Evolutionary conservation across 2,888 invertebrate genomes (phyloP).

Genomic region (Pollenia angustigena): DNA sequence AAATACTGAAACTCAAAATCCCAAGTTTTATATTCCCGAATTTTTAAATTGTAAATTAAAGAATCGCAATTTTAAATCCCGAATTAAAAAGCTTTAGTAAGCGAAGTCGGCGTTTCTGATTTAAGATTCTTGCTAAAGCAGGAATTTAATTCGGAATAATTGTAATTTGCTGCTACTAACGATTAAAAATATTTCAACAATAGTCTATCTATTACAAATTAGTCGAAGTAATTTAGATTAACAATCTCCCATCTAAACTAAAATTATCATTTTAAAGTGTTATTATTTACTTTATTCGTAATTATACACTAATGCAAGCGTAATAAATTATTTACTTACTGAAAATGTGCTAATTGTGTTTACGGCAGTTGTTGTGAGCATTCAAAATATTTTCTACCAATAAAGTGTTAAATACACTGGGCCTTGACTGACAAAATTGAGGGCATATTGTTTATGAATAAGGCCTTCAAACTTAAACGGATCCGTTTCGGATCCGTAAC

Average conservation of each 20-base stretch:
- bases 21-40: no score
- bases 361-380: constrained; percentile 64
- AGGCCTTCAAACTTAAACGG: no score
- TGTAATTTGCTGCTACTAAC: no score
- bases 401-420: constrained; percentile 20
- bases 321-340: constrained; percentile 33
- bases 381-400: background rate
- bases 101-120: no score
- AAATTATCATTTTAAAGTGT: background rate
- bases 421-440: background rate
- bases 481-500: no score
- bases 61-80: no score
- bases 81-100: no score
- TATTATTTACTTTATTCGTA: constrained; percentile 50
- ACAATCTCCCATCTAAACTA: background rate
- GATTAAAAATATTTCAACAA: background rate
- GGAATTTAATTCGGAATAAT: no score
- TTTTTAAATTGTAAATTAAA: no score
- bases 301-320: constrained; percentile 31
- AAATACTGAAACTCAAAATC: no score
- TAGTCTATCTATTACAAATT: background rate
- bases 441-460: no score
- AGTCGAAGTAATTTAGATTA: background rate
- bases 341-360: constrained; percentile 36
- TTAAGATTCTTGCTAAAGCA: no score